Percentiles rank a stretch among this genome's conserved stretches.
Evolutionary conservation across 2,113 vertebrate species (phyloP).

Genomic region (Leucopsar rothschildi): DNA sequence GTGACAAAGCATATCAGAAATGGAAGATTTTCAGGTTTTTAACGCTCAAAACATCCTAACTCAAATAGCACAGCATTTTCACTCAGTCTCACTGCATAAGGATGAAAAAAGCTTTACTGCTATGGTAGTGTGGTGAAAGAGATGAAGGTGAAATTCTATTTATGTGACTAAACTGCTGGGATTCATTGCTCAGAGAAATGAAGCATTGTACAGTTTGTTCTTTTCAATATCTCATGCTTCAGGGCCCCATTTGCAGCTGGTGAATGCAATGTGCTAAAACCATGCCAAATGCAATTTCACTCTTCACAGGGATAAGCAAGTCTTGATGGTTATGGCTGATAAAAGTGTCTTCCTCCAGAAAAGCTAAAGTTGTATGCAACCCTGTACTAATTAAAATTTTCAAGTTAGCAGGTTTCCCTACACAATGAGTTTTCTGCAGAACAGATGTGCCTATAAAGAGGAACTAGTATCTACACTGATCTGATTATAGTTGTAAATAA

Average conservation of each 20-base stretch:
- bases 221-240: constrained; percentile 53
- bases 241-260: constrained; percentile 50
- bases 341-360: not conserved
- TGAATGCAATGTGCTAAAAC: constrained; percentile 39
- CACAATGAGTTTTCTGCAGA: not conserved
- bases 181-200: constrained; percentile 46
- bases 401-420: not conserved
- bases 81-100: not conserved
- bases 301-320: constrained; percentile 27
- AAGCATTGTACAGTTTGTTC: constrained; percentile 54
- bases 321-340: constrained; percentile 34
- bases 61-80: not conserved
- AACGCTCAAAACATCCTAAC: not conserved
- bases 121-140: not conserved
- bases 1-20: not conserved
- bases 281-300: constrained; percentile 50
- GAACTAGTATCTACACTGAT: not conserved
- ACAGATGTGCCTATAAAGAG: not conserved
- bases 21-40: not conserved
- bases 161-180: constrained; percentile 44
- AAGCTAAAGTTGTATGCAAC: not conserved
- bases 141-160: constrained; percentile 47
- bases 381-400: constrained; percentile 6
- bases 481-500: not conserved
- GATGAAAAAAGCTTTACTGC: not conserved